Evolutionary conservation across 2,797 vertebrate genomes (phyloP).

Genomic region (Clarias pachynema): DNA sequence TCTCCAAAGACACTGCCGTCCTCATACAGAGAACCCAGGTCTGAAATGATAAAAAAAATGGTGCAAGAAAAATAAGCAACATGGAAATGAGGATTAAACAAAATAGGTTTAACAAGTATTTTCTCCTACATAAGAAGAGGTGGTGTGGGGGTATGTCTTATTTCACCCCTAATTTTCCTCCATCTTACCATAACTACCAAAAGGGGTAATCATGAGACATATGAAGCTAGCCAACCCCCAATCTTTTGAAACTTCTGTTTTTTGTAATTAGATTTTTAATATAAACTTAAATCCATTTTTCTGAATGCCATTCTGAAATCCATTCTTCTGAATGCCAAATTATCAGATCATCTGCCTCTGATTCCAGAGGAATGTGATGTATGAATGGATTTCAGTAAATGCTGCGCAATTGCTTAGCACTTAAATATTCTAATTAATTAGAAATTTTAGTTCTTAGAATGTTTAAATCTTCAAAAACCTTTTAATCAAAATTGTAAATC

Average conservation of each 20-base stretch:
- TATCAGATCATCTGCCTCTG: not conserved
- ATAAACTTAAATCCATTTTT: not conserved
- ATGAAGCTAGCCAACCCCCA: not conserved
- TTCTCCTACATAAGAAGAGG: not conserved
- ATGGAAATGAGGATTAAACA: not conserved
- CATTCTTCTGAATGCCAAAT: not conserved
- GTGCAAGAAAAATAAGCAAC: not conserved
- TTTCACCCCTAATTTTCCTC: not conserved
- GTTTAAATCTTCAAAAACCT: no score
- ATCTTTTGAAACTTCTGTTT: not conserved
- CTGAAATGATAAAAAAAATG: conserved; percentile 63
- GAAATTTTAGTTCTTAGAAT: no score
- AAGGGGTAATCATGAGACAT: not conserved
- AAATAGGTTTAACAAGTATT: not conserved
- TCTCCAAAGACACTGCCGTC: conserved; percentile 76
- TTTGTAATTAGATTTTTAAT: not conserved
- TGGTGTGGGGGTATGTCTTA: no score
- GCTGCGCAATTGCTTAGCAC: no score
- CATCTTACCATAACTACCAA: not conserved
- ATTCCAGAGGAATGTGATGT: no score
- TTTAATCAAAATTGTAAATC: no score
- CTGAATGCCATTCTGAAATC: not conserved
- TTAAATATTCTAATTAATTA: no score
- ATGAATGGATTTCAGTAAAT: no score
- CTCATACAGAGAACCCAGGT: conserved; percentile 70